Evolutionary conservation across 2,888 invertebrate genomes (phyloP).

Genomic region (Leptogaster cylindrica): DNA sequence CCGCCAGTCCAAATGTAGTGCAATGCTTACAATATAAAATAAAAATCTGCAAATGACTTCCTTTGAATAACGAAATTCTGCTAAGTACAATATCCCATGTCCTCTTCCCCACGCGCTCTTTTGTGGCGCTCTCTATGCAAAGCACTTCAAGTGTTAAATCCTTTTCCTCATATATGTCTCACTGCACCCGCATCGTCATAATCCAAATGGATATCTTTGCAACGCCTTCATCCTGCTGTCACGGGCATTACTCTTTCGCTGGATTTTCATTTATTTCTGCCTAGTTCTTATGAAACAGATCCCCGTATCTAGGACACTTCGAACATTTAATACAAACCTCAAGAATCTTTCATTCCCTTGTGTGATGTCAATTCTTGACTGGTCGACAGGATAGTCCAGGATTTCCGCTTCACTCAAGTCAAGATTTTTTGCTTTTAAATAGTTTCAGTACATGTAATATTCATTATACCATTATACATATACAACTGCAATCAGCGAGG

Average conservation of each 20-base stretch:
- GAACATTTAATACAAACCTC: constrained; percentile 36
- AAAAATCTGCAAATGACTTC: constrained; percentile 4
- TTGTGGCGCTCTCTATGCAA: background rate
- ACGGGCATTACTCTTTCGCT: constrained; percentile 2
- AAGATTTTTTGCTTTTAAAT: no score
- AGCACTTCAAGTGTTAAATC: background rate
- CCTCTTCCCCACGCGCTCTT: background rate
- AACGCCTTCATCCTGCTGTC: background rate
- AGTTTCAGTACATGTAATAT: no score
- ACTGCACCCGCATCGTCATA: background rate
- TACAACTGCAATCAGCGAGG: no score
- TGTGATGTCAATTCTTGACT: constrained; percentile 11
- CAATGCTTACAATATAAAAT: constrained; percentile 3
- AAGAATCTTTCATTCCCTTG: background rate
- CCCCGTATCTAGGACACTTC: constrained; percentile 43
- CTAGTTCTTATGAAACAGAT: constrained; percentile 31
- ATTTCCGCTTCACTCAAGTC: constrained; percentile 7
- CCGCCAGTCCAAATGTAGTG: constrained; percentile 6
- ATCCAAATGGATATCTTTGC: constrained; percentile 1
- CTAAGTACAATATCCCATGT: constrained; percentile 27
- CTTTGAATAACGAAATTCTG: constrained; percentile 8
- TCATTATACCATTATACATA: no score
- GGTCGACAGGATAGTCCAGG: background rate
- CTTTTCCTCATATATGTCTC: background rate
- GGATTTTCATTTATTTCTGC: constrained; percentile 22